phyloP scores from a whole-genome alignment of 2,888 invertebrate species.

The Polyommatus iphigenia region DNA sequence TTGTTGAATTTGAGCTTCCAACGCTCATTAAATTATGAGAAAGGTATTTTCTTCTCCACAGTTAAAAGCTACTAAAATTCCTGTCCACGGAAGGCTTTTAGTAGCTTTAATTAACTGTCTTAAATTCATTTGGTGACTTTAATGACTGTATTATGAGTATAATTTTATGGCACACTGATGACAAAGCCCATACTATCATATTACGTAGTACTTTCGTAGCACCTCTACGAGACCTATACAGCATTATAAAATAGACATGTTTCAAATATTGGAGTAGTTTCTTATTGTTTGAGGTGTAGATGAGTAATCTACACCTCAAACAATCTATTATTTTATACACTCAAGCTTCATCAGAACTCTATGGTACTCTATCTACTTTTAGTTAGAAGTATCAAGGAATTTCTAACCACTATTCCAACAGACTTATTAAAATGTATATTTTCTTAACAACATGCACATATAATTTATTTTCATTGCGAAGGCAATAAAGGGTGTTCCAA shows the following conservation, averaged over 20 bases:
- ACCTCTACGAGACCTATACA: not conserved
- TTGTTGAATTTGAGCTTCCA: slow-evolving; percentile 27
- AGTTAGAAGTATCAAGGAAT: not conserved
- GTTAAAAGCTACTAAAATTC: not conserved
- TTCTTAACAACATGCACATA: not conserved
- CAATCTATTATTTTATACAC: not conserved
- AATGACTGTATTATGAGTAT: not conserved
- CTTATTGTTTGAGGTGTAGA: too few relatives aligned
- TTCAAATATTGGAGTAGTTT: too few relatives aligned
- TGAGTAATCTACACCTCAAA: too few relatives aligned
- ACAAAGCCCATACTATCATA: not conserved
- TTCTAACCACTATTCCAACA: not conserved
- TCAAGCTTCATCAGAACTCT: not conserved
- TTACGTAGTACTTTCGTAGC: slow-evolving; percentile 10
- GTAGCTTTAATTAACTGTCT: not conserved
- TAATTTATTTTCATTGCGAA: slow-evolving; percentile 33
- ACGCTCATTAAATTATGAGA: slow-evolving; percentile 14
- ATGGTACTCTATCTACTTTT: not conserved
- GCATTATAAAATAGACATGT: not conserved
- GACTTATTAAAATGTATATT: not conserved
- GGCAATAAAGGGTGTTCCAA: slow-evolving; percentile 56
- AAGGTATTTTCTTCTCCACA: slow-evolving; percentile 3
- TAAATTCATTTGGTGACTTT: not conserved
- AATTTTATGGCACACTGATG: not conserved
- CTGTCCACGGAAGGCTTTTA: not conserved